Evolutionary conservation across 1,140 invertebrate species (phyloP).

Genomic region (Bombus superbus): DNA sequence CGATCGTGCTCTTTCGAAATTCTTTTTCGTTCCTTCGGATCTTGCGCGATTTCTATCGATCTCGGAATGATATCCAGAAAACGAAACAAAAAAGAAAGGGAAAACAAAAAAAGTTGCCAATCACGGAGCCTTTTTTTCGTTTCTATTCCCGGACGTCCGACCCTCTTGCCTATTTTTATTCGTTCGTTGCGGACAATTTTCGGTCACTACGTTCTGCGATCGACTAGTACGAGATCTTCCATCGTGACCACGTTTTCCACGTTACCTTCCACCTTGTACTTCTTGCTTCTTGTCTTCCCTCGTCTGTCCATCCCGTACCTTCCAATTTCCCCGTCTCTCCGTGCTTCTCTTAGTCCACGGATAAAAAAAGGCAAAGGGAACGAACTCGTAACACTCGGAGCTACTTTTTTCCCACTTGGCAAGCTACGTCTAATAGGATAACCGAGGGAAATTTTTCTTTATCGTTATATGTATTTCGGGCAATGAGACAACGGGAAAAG

Average conservation of each 20-base stretch:
- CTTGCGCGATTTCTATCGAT: conserved; percentile 25
- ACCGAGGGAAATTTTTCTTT: conserved; percentile 12
- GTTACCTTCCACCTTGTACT: conserved; percentile 6
- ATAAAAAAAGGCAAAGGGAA: conserved; percentile 34
- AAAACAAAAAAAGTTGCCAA: background rate
- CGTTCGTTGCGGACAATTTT: background rate
- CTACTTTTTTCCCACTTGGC: conserved; percentile 47
- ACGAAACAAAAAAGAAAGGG: conserved; percentile 1
- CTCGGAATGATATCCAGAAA: conserved; percentile 32
- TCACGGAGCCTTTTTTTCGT: background rate
- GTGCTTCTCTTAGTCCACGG: conserved; percentile 36
- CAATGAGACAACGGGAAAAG: background rate
- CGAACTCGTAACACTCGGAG: conserved; percentile 49
- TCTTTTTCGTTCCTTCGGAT: conserved; percentile 33
- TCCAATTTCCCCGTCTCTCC: conserved; percentile 26
- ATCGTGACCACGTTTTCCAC: background rate
- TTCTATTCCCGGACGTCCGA: too few relatives aligned
- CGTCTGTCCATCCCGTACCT: background rate
- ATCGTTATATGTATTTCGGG: background rate
- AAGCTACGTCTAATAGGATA: background rate
- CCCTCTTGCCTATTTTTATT: too few relatives aligned
- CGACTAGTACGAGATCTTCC: background rate
- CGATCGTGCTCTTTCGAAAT: conserved; percentile 9
- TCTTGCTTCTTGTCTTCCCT: conserved; percentile 6
- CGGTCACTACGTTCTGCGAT: background rate